Percentiles rank a stretch among this genome's conserved stretches.
Conservation (phyloP, 1,140 invertebrate species). For the Zeugodacus cucurbitae region DNA sequence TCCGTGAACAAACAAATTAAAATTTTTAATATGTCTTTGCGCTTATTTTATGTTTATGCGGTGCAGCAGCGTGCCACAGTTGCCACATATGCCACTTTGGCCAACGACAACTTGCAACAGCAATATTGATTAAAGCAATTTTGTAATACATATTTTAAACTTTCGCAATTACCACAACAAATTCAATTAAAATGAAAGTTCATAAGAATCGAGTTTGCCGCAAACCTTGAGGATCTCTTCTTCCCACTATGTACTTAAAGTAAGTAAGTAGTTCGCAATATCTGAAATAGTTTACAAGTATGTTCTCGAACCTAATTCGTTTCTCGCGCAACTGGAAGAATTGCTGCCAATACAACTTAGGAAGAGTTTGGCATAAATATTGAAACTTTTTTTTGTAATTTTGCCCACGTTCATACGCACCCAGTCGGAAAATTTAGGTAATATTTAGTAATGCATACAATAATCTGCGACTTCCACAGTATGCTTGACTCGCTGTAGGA, state of each 20-base stretch:
- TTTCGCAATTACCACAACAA: not conserved
- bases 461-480: no score
- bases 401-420: not conserved
- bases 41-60: slow-evolving; percentile 2
- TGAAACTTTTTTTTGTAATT: not conserved
- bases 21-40: slow-evolving; percentile 18
- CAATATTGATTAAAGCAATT: not conserved
- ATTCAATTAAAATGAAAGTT: not conserved
- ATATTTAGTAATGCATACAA: no score
- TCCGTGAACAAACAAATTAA: not conserved
- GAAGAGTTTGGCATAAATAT: not conserved
- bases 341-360: not conserved
- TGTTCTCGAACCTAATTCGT: not conserved
- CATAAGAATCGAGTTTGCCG: not conserved
- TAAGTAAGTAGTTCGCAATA: not conserved
- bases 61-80: not conserved
- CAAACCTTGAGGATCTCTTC: not conserved
- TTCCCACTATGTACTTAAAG: not conserved
- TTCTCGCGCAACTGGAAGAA: not conserved
- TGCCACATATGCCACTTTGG: not conserved
- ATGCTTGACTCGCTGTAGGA: no score
- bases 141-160: slow-evolving; percentile 1
- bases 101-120: not conserved
- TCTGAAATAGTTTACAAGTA: not conserved
- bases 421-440: no score